A percentile compares a stretch with the other conserved stretches of the same genome.
phyloP scores from a whole-genome alignment of 2,113 vertebrate species.

The Ophiodon elongatus region DNA sequence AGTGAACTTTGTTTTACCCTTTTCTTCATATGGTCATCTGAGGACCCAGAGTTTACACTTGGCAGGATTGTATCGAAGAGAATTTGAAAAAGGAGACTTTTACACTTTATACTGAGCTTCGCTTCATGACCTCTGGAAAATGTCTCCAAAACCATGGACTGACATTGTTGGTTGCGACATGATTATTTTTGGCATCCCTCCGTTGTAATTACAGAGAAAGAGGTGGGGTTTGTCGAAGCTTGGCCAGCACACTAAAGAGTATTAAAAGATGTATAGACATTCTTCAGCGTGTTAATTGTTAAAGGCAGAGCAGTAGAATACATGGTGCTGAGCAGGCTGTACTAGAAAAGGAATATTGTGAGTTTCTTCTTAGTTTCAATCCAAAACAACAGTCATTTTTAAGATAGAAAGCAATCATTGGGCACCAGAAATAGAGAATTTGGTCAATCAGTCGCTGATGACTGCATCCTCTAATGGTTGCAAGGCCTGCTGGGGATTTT shows the following conservation, averaged over 20 bases:
- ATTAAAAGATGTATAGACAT: background rate
- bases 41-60: slow-evolving; percentile 41
- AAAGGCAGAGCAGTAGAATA: background rate
- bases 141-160: background rate
- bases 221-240: background rate
- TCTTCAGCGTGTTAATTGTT: background rate
- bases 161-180: slow-evolving; percentile 19
- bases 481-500: slow-evolving; percentile 4
- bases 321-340: background rate
- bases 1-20: slow-evolving; percentile 64
- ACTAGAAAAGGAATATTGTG: background rate
- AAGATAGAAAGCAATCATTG: background rate
- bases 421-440: background rate
- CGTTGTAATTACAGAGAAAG: slow-evolving; percentile 18
- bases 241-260: background rate
- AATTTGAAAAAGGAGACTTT: slow-evolving; percentile 13
- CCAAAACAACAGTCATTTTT: background rate
- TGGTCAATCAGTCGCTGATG: background rate
- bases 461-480: background rate
- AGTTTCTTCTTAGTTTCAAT: background rate
- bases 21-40: slow-evolving; percentile 37
- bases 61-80: background rate
- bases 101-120: background rate
- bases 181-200: slow-evolving; percentile 43
- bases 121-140: slow-evolving; percentile 3